A percentile compares a stretch with the other conserved stretches of the same genome.
These are phyloP conservation scores for Melipona beecheii DNA, from an alignment of 2,888 invertebrate species.

Conservation along the genomic window DNA sequence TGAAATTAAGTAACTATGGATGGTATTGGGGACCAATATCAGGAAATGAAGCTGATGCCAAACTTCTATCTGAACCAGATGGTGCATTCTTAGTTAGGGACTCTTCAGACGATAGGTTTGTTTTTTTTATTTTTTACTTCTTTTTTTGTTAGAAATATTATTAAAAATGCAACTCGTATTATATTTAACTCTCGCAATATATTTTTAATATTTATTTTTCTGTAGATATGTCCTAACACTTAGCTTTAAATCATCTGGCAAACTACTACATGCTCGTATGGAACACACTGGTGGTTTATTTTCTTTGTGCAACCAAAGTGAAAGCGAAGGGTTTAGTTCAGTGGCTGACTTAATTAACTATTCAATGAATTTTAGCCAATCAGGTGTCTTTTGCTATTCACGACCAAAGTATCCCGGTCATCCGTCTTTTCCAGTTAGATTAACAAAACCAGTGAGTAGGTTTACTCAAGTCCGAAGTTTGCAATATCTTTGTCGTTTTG, in stretches of 20 bases:
- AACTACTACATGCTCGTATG: slow-evolving; percentile 90
- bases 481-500: slow-evolving; percentile 90
- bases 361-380: slow-evolving; percentile 89
- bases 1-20: slow-evolving; percentile 83
- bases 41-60: slow-evolving; percentile 89
- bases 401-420: slow-evolving; percentile 88
- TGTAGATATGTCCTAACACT: slow-evolving; percentile 89
- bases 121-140: background rate
- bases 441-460: slow-evolving; percentile 90
- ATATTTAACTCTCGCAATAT: too few relatives aligned
- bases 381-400: slow-evolving; percentile 90
- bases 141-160: background rate
- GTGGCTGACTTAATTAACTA: slow-evolving; percentile 90
- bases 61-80: slow-evolving; percentile 88
- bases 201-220: slow-evolving; percentile 19
- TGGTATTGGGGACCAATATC: slow-evolving; percentile 95
- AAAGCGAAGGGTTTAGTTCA: slow-evolving; percentile 85
- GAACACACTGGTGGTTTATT: slow-evolving; percentile 90
- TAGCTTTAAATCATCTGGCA: slow-evolving; percentile 89
- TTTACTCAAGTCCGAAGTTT: slow-evolving; percentile 89
- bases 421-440: slow-evolving; percentile 90
- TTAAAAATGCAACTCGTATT: background rate
- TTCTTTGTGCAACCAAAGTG: slow-evolving; percentile 86
- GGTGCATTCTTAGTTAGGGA: slow-evolving; percentile 93
- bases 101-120: slow-evolving; percentile 86